phyloP scores from a whole-genome alignment of 2,888 invertebrate species.

The Eumerus sabulonum region DNA sequence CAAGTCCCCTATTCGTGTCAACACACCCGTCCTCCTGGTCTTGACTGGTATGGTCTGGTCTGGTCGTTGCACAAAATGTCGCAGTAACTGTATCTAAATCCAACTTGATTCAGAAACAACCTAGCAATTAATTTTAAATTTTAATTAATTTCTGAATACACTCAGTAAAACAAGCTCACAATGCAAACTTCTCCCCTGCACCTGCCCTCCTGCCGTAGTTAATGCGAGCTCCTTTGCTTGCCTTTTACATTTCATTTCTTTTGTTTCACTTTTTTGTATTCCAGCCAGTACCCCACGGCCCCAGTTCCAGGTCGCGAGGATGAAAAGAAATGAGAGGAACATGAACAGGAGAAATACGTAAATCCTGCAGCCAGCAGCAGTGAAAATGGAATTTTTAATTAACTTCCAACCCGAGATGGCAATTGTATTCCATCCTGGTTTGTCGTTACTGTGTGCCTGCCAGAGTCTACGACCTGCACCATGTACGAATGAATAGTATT shows the following conservation, averaged over 20 bases:
- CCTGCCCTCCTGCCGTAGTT: neutral
- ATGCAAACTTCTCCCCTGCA: neutral
- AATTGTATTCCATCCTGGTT: slow-evolving; percentile 3
- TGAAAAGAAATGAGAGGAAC: neutral
- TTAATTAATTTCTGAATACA: slow-evolving; percentile 40
- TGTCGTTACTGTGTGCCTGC: neutral
- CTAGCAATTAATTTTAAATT: slow-evolving; percentile 34
- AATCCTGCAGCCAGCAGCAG: slow-evolving; percentile 16
- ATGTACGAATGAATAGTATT: neutral
- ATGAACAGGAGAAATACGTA: neutral
- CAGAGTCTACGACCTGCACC: neutral
- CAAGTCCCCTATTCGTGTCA: too few relatives aligned
- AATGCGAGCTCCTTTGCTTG: slow-evolving; percentile 32
- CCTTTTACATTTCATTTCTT: slow-evolving; percentile 30
- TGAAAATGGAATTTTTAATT: slow-evolving; percentile 45
- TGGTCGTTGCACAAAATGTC: neutral
- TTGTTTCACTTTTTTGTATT: neutral
- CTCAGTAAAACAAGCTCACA: slow-evolving; percentile 4
- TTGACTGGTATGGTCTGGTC: too few relatives aligned
- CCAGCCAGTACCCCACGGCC: too few relatives aligned
- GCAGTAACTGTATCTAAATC: slow-evolving; percentile 5
- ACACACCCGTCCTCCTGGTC: too few relatives aligned
- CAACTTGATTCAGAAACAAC: slow-evolving; percentile 5
- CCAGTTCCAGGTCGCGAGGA: too few relatives aligned
- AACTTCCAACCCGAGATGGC: slow-evolving; percentile 19